Conservation (phyloP, 2,113 vertebrate species). For the Thalassarche chlororhynchos region DNA sequence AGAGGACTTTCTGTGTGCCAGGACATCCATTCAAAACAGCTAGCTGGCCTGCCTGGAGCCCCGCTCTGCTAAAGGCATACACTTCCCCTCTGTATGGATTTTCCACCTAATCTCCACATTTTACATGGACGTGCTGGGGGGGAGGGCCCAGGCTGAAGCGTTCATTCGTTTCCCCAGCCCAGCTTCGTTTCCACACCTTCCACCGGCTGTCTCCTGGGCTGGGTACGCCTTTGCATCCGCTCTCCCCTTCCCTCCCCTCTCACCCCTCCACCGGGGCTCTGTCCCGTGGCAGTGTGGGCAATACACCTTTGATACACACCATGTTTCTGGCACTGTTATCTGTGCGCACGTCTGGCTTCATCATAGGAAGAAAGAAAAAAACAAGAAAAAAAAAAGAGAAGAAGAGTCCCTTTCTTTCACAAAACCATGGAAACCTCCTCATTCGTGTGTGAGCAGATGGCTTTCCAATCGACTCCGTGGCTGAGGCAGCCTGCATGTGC, state of each 20-base stretch:
- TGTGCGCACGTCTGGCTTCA: not conserved
- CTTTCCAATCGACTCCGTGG: not conserved
- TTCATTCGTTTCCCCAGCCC: constrained; percentile 4
- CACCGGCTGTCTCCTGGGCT: not conserved
- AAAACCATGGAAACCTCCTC: not conserved
- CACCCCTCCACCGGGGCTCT: not conserved
- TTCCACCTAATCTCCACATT: constrained; percentile 60
- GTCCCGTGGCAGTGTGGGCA: not conserved
- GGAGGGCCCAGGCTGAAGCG: not conserved
- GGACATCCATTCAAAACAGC: constrained; percentile 32
- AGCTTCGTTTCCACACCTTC: not conserved
- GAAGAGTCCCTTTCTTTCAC: not conserved
- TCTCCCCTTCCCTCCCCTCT: not conserved
- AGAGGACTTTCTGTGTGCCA: constrained; percentile 11
- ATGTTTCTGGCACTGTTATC: not conserved
- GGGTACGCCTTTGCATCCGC: not conserved
- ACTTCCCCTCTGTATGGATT: constrained; percentile 36
- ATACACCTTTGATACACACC: not conserved
- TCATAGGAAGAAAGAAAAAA: not conserved
- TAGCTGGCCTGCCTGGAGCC: constrained; percentile 3
- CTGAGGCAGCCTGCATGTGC: not conserved
- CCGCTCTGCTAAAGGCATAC: constrained; percentile 51
- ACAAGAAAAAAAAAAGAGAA: not conserved
- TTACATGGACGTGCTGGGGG: not conserved
- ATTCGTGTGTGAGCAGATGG: not conserved